phyloP scores from a whole-genome alignment of 2,888 invertebrate species.

The Cheilosia vulpina region DNA sequence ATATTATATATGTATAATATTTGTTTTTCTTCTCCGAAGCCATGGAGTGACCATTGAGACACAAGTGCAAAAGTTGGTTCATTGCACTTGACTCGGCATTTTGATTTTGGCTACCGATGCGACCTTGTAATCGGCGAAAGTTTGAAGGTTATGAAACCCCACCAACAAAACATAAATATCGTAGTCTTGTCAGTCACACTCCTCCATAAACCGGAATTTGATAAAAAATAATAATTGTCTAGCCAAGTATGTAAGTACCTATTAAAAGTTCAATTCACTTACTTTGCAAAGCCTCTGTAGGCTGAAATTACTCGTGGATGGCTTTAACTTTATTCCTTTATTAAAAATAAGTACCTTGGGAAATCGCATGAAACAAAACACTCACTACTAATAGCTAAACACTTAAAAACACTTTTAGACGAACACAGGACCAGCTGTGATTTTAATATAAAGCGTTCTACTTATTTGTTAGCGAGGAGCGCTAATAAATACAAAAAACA shows the following conservation, averaged over 20 bases:
- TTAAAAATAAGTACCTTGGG: neutral
- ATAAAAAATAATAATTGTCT: neutral
- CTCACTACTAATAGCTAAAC: neutral
- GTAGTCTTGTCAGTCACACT: neutral
- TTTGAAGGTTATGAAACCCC: neutral
- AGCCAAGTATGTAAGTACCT: neutral
- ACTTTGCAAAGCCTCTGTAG: conserved; percentile 42
- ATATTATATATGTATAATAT: neutral
- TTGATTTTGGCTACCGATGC: neutral
- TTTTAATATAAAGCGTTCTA: conserved; percentile 4
- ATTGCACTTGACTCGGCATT: conserved; percentile 4
- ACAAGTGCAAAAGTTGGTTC: conserved; percentile 17
- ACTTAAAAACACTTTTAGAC: neutral
- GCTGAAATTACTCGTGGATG: conserved; percentile 4
- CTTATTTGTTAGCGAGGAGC: neutral
- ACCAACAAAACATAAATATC: conserved; percentile 1
- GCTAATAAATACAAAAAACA: neutral
- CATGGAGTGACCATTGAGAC: neutral
- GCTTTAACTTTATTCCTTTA: neutral
- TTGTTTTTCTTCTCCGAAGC: neutral
- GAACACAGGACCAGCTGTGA: neutral
- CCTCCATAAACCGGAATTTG: neutral
- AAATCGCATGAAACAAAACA: conserved; percentile 25
- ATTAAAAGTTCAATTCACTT: conserved; percentile 3
- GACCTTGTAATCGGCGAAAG: conserved; percentile 8